Conservation (phyloP, 2,797 vertebrate species). For the Arctocebus calabarensis region DNA sequence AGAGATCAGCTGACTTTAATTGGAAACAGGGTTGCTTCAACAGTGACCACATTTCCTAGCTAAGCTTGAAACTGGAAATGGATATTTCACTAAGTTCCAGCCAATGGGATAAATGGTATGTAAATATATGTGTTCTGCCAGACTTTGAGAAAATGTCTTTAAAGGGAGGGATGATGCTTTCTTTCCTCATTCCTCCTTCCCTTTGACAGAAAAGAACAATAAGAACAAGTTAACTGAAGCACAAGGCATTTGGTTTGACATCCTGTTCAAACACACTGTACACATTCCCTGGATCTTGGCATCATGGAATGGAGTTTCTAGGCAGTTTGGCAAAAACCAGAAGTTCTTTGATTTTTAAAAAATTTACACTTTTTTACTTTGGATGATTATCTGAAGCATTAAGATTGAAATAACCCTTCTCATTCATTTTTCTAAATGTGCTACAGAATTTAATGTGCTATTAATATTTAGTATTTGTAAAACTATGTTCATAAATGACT, state of each 20-base stretch:
- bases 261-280: background rate
- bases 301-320: background rate
- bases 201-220: background rate
- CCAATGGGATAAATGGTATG: background rate
- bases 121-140: background rate
- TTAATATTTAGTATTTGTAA: background rate
- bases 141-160: background rate
- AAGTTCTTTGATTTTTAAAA: conserved; percentile 1
- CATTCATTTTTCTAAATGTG: background rate
- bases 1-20: background rate
- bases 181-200: background rate
- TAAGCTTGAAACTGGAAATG: too few relatives aligned
- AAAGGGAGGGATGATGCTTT: background rate
- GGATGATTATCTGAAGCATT: background rate
- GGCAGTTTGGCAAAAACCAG: background rate
- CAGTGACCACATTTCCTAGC: background rate
- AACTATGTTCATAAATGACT: background rate
- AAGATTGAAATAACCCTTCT: background rate
- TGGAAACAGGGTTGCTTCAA: background rate
- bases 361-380: background rate
- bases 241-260: background rate
- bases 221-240: background rate
- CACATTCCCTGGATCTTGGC: background rate
- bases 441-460: background rate
- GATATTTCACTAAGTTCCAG: background rate